Conservation (phyloP, 53 echinoderm and acorn worm genomes). For the Hippasteria phrygiana region DNA sequence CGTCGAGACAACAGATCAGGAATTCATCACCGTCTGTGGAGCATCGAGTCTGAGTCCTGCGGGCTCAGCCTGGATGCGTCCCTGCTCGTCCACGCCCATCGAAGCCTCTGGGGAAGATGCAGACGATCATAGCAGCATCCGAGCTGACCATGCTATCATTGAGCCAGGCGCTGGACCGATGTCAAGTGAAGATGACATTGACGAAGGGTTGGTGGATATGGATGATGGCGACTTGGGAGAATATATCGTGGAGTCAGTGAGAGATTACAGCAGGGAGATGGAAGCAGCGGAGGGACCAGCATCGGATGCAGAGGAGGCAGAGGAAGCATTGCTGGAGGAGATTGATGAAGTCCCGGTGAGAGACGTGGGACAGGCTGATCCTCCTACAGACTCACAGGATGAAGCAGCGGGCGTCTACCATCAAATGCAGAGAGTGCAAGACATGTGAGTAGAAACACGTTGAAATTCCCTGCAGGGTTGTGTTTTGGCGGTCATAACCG, state of each 20-base stretch:
- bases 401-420: background rate
- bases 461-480: background rate
- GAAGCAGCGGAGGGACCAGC: background rate
- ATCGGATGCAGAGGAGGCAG: constrained; percentile 16
- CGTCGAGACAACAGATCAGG: background rate
- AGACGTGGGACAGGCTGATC: constrained; percentile 4
- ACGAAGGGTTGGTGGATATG: constrained; percentile 19
- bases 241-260: constrained; percentile 28
- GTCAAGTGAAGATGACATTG: background rate
- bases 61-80: background rate
- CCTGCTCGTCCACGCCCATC: constrained; percentile 11
- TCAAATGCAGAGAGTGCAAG: constrained; percentile 33
- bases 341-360: constrained; percentile 19
- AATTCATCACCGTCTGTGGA: background rate
- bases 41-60: background rate
- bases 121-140: too few relatives aligned
- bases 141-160: background rate
- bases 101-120: background rate
- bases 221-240: constrained; percentile 30
- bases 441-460: constrained; percentile 7
- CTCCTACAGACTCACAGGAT: background rate
- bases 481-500: background rate
- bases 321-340: constrained; percentile 8
- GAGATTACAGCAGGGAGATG: constrained; percentile 22
- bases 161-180: background rate